phyloP scores from a whole-genome alignment of 2,888 invertebrate species.

The Acleris cristana region DNA sequence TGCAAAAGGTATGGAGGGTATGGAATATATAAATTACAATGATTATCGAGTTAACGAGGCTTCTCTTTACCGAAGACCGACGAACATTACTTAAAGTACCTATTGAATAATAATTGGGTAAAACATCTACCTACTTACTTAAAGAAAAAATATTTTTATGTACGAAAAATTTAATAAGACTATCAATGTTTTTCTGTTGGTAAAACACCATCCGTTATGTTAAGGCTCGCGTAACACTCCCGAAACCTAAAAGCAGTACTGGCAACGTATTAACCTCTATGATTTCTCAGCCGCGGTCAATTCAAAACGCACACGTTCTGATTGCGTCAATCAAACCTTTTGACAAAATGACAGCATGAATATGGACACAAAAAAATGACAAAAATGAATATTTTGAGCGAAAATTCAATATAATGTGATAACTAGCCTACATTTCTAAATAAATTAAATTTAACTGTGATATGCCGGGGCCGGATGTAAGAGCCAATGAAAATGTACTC shows the following conservation, averaged over 20 bases:
- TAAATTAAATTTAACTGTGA: conserved; percentile 70
- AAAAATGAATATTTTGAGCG: conserved; percentile 40
- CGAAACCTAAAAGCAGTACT: conserved; percentile 29
- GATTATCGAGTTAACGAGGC: no score
- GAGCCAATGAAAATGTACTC: conserved; percentile 78
- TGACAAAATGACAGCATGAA: conserved; percentile 73
- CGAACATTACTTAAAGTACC: no score
- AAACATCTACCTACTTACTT: no score
- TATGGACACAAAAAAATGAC: conserved; percentile 32
- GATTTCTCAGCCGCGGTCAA: conserved; percentile 45
- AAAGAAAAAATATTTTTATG: no score
- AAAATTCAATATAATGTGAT: conserved; percentile 75
- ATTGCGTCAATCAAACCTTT: conserved; percentile 49
- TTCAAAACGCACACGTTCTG: conserved; percentile 55
- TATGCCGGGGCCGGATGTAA: conserved; percentile 82
- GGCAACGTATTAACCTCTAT: conserved; percentile 39
- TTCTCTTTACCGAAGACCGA: no score
- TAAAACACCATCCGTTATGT: no score
- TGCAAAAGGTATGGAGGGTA: no score
- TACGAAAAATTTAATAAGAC: no score
- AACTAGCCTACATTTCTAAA: conserved; percentile 58
- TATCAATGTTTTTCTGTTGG: no score
- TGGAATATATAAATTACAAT: neutral
- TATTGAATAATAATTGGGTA: no score
- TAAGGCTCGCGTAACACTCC: neutral